Conservation (phyloP, 2,113 vertebrate species). For the Ivindomyrus marchei region DNA sequence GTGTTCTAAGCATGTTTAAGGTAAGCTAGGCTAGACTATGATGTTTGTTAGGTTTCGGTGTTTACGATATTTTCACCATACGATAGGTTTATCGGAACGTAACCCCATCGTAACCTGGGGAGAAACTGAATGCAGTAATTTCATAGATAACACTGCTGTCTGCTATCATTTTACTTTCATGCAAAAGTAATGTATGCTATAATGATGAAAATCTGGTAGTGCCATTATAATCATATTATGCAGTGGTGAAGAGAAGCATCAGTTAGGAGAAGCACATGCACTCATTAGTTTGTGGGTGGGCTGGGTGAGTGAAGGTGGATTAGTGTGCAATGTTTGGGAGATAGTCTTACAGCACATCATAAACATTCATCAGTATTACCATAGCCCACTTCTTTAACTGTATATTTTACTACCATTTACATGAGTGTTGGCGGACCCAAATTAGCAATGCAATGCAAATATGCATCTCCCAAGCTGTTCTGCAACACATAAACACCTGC, state of each 20-base stretch:
- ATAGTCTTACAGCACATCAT: constrained; percentile 46
- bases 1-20: no score
- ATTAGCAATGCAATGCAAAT: constrained; percentile 34
- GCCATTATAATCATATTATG: constrained; percentile 30
- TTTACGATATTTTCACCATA: no score
- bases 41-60: no score
- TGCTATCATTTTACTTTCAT: not conserved
- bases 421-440: constrained; percentile 20
- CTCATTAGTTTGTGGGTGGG: constrained; percentile 48
- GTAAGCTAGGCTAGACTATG: no score
- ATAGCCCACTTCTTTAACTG: constrained; percentile 34
- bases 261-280: constrained; percentile 25
- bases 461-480: constrained; percentile 19
- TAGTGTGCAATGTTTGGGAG: constrained; percentile 33
- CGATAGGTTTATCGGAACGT: no score
- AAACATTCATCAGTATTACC: constrained; percentile 54
- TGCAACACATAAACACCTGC: constrained; percentile 29
- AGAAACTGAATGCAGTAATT: not conserved
- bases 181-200: not conserved
- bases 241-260: constrained; percentile 7
- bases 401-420: constrained; percentile 51
- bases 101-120: no score
- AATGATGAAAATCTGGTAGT: constrained; percentile 32
- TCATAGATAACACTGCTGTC: not conserved
- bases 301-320: constrained; percentile 44